Evolutionary conservation across 2,888 invertebrate species (phyloP), one percentile per base, ranked within the genome.

Genomic region (Magallana nippona): DNA sequence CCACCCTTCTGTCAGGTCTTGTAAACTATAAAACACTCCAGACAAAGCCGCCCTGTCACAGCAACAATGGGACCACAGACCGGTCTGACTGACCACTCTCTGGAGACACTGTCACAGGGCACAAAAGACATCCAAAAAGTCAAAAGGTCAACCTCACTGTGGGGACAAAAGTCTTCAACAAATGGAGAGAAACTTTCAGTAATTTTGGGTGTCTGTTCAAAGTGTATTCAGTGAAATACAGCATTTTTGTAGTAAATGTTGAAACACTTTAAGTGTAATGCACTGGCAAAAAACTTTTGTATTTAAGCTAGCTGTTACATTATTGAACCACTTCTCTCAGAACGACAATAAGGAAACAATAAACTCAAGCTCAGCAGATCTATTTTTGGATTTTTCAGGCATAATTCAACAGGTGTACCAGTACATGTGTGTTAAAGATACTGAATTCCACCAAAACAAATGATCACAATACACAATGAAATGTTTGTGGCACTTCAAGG

Each of bases 51-150:
- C 27, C 13, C 71, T 71, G 71, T 71, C 32, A 71, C 71, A 32
- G 15, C 15, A 32, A 71, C 71, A 71, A 71, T 71, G 0, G 27
- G 71, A 17, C 5, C 5, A 32, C 19, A 32, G 71, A 71, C 22
- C 17, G 27, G 10, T 32, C 71, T 8, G 17, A 27, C 27, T 32
- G 15, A 19, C 27, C 44, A 44, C 44, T 44, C 44, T 27, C 10
- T 15, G 27, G 15, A 71, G 71, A 15, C 71, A 71, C 71, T 32
- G 22, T 27, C 15, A 71, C 13, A 22, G 27, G 71, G 27, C 71
- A 71, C 71, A 71, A 71, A 71, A 71, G 71, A 71, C 71, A 27
- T 71, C 27, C 71, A 71, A 22, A 71, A 27, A 15, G 71, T 71
- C 71, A 27, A 27, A 71, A 27, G 71, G 71, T 71, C 71, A 71